Conservation (phyloP, 2,113 vertebrate species). For the Riparia riparia region DNA sequence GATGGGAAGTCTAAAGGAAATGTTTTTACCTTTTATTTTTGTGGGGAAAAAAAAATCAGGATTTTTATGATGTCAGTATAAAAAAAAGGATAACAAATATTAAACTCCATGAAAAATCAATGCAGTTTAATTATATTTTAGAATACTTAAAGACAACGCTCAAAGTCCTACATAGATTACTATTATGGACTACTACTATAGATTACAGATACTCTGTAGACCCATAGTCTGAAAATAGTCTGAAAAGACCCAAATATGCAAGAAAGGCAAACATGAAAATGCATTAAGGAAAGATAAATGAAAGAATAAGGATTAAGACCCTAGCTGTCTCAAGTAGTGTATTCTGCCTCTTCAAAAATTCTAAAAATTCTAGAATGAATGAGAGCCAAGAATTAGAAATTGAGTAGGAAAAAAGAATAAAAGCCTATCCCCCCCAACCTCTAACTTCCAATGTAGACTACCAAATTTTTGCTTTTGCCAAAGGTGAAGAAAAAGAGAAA, state of each 20-base stretch:
- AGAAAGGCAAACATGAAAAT: neutral
- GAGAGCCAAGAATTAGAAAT: neutral
- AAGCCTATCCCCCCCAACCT: neutral
- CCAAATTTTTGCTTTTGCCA: neutral
- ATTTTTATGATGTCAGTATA: neutral
- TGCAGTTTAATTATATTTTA: neutral
- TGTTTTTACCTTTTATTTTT: neutral
- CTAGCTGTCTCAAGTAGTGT: neutral
- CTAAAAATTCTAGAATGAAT: neutral
- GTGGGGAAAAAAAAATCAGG: neutral
- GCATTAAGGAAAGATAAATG: neutral
- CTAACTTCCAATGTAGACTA: neutral
- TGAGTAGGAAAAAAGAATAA: neutral
- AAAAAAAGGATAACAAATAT: neutral
- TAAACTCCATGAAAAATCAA: neutral
- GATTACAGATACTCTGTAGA: neutral
- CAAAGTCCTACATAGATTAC: neutral
- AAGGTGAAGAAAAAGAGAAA: neutral
- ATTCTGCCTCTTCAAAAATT: neutral
- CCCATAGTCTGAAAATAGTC: neutral
- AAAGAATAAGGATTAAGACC: neutral
- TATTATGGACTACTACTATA: too few species aligned
- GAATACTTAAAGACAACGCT: neutral
- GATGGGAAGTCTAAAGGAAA: neutral
- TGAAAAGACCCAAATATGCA: neutral